Conservation (phyloP, 2,888 invertebrate genomes). For the Orchestes rusci region DNA sequence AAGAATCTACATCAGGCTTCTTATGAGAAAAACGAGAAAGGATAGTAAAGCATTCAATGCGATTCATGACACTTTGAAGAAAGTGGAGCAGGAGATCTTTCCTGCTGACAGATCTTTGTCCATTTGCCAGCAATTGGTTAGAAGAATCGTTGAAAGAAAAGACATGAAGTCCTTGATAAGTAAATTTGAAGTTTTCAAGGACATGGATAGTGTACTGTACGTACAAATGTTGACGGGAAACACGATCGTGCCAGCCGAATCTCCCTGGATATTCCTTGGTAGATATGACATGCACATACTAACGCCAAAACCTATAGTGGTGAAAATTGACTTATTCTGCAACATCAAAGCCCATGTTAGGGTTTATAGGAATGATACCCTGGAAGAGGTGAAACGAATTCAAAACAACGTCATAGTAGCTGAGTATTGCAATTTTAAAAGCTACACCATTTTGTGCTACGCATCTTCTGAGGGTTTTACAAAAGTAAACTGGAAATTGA, state of each 20-base stretch:
- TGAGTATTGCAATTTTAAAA: conserved; percentile 31
- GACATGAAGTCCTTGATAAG: conserved; percentile 21
- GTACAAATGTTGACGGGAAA: conserved; percentile 27
- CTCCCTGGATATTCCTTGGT: conserved; percentile 32
- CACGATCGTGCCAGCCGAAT: conserved; percentile 9
- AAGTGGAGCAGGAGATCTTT: conserved; percentile 32
- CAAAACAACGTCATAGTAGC: conserved; percentile 30
- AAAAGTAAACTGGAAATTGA: conserved; percentile 32
- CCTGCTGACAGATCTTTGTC: conserved; percentile 23
- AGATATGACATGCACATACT: conserved; percentile 33
- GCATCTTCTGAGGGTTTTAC: conserved; percentile 30
- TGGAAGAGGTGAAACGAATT: conserved; percentile 31
- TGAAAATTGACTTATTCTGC: conserved; percentile 34
- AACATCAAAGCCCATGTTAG: conserved; percentile 32
- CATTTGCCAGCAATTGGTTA: conserved; percentile 28
- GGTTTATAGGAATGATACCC: conserved; percentile 38
- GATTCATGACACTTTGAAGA: conserved; percentile 32
- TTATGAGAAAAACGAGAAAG: conserved; percentile 29
- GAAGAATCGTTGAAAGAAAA: conserved; percentile 29
- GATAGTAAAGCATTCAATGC: too few relatives aligned
- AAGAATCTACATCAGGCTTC: conserved; percentile 30
- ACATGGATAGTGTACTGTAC: conserved; percentile 27
- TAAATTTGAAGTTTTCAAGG: conserved; percentile 30
- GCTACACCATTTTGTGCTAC: conserved; percentile 39
- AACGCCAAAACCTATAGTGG: conserved; percentile 12